Evolutionary conservation across 1,140 invertebrate genomes (phyloP).

Genomic region (Acyrthosiphon pisum): DNA sequence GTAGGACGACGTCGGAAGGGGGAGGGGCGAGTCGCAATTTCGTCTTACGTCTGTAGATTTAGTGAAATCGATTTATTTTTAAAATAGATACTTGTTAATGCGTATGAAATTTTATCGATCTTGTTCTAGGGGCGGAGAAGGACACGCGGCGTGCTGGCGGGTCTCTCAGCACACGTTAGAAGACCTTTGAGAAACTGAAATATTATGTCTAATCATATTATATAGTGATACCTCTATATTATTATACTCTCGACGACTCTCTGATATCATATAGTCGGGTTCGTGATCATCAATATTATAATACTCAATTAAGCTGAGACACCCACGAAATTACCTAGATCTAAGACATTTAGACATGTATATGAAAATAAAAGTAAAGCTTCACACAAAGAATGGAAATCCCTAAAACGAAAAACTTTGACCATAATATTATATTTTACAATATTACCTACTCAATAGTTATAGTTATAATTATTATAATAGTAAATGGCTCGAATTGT

Average conservation of each 20-base stretch:
- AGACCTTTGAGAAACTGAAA: background rate
- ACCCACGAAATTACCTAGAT: accelerated
- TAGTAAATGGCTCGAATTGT: no score
- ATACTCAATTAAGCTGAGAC: background rate
- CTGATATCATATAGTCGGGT: background rate
- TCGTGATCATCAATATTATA: no score
- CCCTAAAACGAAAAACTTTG: no score
- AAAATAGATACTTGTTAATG: background rate
- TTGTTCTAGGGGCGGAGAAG: background rate
- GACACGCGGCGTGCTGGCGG: background rate
- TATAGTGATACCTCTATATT: no score
- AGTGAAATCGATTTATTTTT: background rate
- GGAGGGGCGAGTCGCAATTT: background rate
- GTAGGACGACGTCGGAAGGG: no score
- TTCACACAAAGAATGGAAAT: background rate
- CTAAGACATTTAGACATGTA: no score
- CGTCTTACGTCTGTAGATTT: background rate
- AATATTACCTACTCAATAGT: no score
- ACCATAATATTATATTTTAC: no score
- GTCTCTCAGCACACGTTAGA: background rate
- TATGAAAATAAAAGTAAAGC: background rate
- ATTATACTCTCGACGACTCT: background rate
- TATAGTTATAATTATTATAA: no score
- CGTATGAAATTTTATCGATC: background rate
- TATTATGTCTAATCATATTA: no score